phyloP scores from a whole-genome alignment of 1,140 invertebrate genomes.

The Megalopta genalis region DNA sequence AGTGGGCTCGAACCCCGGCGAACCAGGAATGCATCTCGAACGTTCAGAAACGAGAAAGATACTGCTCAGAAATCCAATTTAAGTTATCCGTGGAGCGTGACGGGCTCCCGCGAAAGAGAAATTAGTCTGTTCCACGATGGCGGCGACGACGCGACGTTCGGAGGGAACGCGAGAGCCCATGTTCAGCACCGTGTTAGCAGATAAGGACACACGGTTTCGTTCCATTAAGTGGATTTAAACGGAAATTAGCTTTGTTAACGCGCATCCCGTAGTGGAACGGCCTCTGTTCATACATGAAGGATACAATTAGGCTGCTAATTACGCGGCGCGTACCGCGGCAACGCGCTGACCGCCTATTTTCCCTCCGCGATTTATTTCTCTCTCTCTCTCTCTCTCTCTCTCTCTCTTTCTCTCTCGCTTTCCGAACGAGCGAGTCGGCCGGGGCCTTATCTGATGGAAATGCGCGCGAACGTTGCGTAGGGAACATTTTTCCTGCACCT shows the following conservation, averaged over 20 bases:
- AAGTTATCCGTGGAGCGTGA: slow-evolving; percentile 2
- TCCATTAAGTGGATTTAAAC: slow-evolving; percentile 48
- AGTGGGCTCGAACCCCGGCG: neutral
- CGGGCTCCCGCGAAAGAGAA: slow-evolving; percentile 22
- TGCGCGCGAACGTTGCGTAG: neutral
- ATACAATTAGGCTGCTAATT: slow-evolving; percentile 58
- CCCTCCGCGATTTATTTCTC: neutral
- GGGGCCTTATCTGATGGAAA: slow-evolving; percentile 13
- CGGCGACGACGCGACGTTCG: slow-evolving; percentile 28
- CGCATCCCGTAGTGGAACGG: slow-evolving; percentile 47
- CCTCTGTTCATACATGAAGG: slow-evolving; percentile 57
- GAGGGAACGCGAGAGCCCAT: slow-evolving; percentile 20
- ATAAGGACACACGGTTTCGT: slow-evolving; percentile 43
- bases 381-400: neutral
- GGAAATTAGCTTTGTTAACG: slow-evolving; percentile 62
- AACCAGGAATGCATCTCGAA: neutral
- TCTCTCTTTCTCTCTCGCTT: neutral
- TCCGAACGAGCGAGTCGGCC: slow-evolving; percentile 11
- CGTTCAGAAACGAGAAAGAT: neutral
- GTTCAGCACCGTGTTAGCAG: slow-evolving; percentile 42
- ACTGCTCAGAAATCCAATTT: slow-evolving; percentile 17
- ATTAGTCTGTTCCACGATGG: slow-evolving; percentile 13
- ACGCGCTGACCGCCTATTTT: slow-evolving; percentile 36
- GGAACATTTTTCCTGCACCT: neutral
- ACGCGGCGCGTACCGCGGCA: slow-evolving; percentile 20